phyloP scores from a whole-genome alignment of 2,113 vertebrate genomes.

The Dissostichus mawsoni region DNA sequence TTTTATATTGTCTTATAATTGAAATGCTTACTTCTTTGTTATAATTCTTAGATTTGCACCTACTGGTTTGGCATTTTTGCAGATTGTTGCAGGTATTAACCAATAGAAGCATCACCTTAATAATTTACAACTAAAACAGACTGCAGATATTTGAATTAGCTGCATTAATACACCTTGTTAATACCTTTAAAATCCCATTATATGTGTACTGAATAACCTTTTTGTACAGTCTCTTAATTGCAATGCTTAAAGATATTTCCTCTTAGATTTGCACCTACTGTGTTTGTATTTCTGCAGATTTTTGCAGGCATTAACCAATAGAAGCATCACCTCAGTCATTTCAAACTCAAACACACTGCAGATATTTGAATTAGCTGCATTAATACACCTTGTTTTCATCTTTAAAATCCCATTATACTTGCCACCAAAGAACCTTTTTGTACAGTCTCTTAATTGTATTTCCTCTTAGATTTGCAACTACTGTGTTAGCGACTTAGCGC shows the following conservation, averaged over 20 bases:
- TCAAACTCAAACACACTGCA: slow-evolving; percentile 54
- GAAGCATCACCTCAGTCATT: slow-evolving; percentile 40
- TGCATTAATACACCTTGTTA: slow-evolving; percentile 10
- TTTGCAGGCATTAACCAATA: slow-evolving; percentile 44
- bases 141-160: slow-evolving; percentile 23
- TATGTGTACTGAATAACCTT: too few relatives aligned
- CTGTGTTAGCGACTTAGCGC: too few relatives aligned
- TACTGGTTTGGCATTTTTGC: not conserved
- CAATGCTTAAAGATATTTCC: too few relatives aligned
- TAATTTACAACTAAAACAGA: slow-evolving; percentile 60
- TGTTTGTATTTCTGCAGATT: not conserved
- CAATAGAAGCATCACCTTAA: slow-evolving; percentile 48
- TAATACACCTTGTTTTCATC: not conserved
- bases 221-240: not conserved
- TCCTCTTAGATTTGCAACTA: slow-evolving; percentile 12
- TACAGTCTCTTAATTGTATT: not conserved
- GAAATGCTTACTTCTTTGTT: too few relatives aligned
- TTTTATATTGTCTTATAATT: too few relatives aligned
- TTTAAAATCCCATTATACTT: too few relatives aligned
- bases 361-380: slow-evolving; percentile 34
- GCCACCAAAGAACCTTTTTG: not conserved
- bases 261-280: slow-evolving; percentile 1
- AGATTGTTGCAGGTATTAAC: slow-evolving; percentile 29
- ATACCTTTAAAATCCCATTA: too few relatives aligned
- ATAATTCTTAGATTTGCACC: too few relatives aligned